These are phyloP conservation scores for Novumbra hubbsi DNA, from an alignment of 2,797 vertebrate species.

Conservation along the genomic window DNA sequence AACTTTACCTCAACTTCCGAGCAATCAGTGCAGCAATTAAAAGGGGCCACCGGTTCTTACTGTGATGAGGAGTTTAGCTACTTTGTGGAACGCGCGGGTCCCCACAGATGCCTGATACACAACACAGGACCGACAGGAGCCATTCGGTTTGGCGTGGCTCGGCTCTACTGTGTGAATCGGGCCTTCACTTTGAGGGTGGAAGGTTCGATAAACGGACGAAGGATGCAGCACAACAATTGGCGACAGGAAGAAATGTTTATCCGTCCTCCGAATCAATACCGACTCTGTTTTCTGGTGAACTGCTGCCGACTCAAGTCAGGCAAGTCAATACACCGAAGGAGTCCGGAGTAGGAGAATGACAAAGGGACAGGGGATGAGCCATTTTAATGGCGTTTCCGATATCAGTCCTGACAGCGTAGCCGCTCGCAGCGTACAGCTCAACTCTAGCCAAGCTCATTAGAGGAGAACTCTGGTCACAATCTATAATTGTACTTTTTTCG, in stretches of 20 bases:
- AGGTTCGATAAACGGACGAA: conserved; percentile 37
- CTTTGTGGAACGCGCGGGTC: conserved; percentile 69
- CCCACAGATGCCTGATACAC: conserved; percentile 4
- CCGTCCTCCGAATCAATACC: conserved; percentile 65
- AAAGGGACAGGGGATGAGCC: conserved; percentile 41
- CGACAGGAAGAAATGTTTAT: conserved; percentile 73
- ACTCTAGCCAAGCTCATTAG: conserved; percentile 55
- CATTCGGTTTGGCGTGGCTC: neutral
- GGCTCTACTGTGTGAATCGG: neutral
- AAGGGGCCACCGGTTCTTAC: conserved; percentile 58
- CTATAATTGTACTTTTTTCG: conserved; percentile 44
- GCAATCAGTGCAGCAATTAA: conserved; percentile 65
- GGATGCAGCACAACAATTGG: conserved; percentile 62
- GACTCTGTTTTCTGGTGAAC: conserved; percentile 50
- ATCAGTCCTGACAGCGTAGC: conserved; percentile 45
- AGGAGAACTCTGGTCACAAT: conserved; percentile 50
- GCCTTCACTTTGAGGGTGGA: neutral
- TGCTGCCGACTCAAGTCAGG: conserved; percentile 64
- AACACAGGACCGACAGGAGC: neutral
- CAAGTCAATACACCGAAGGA: conserved; percentile 53
- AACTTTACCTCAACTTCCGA: conserved; percentile 43
- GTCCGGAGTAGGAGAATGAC: conserved; percentile 37
- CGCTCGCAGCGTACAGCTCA: conserved; percentile 42
- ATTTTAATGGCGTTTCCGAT: conserved; percentile 52
- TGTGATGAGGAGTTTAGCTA: conserved; percentile 63